Evolutionary conservation across 2,888 invertebrate species (phyloP).

Genomic region (Branchellion lobata): DNA sequence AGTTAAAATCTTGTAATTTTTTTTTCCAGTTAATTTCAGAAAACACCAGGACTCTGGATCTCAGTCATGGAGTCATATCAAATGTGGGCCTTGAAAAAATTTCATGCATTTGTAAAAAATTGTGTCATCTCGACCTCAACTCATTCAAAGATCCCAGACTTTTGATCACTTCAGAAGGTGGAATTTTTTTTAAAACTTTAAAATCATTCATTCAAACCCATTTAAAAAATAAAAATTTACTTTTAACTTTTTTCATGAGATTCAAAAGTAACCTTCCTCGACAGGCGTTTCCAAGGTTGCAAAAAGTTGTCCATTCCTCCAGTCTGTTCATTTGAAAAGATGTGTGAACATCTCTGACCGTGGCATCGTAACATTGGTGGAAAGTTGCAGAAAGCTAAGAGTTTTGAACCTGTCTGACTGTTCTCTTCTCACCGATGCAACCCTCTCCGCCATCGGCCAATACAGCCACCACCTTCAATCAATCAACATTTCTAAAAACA

Average conservation of each 20-base stretch:
- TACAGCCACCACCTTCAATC: constrained; percentile 55
- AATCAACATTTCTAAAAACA: constrained; percentile 56
- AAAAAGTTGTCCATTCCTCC: constrained; percentile 55
- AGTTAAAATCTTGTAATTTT: too few relatives aligned
- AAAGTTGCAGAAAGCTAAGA: constrained; percentile 55
- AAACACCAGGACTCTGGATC: constrained; percentile 54
- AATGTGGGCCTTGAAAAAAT: constrained; percentile 55
- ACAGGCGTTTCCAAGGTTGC: constrained; percentile 56
- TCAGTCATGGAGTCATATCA: constrained; percentile 56
- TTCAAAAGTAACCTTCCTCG: too few relatives aligned
- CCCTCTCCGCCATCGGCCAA: constrained; percentile 55
- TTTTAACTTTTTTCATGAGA: neutral
- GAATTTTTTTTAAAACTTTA: neutral
- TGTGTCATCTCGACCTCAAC: constrained; percentile 58
- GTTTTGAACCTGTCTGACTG: constrained; percentile 59
- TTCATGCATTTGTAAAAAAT: constrained; percentile 53
- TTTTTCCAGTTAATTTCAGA: constrained; percentile 56
- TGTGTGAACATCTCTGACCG: constrained; percentile 58
- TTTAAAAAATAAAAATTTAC: neutral
- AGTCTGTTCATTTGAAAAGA: constrained; percentile 57
- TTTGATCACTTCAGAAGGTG: constrained; percentile 57
- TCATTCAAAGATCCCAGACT: constrained; percentile 55
- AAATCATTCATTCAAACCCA: neutral
- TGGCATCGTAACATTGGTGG: constrained; percentile 55
- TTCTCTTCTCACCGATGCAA: constrained; percentile 55